phyloP scores from a whole-genome alignment of 2,797 vertebrate genomes.

The Gymnoscopelus braueri region DNA sequence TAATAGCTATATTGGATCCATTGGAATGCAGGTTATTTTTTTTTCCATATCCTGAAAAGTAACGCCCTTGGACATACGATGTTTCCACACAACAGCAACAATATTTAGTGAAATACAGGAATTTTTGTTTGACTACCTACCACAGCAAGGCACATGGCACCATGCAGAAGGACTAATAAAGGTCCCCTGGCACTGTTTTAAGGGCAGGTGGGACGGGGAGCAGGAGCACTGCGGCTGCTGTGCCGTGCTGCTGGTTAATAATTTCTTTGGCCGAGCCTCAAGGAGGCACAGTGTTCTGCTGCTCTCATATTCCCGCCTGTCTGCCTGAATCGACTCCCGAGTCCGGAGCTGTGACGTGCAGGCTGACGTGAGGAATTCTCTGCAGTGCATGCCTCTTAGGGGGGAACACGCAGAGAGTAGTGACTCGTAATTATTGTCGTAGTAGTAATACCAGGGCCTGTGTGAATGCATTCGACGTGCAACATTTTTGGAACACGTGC shows the following conservation, averaged over 20 bases:
- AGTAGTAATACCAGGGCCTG: too few species aligned
- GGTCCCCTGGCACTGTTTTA: conserved; percentile 14
- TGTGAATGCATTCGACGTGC: too few species aligned
- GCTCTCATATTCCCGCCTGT: conserved; percentile 41
- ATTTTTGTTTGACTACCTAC: conserved; percentile 38
- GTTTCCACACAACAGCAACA: too few species aligned
- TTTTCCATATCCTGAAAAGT: too few species aligned
- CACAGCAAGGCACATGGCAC: conserved; percentile 24
- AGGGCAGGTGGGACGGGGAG: conserved; percentile 49
- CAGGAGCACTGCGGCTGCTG: conserved; percentile 20
- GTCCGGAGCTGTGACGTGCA: conserved; percentile 28
- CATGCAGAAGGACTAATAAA: not conserved
- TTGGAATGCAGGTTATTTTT: too few species aligned
- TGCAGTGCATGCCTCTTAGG: not conserved
- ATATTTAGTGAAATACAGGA: conserved; percentile 38
- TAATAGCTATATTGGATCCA: too few species aligned
- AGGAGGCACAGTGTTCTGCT: conserved; percentile 38
- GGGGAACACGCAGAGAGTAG: too few species aligned
- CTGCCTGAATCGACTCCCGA: conserved; percentile 19
- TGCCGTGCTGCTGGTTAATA: conserved; percentile 22
- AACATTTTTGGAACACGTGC: too few species aligned
- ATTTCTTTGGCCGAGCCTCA: conserved; percentile 50
- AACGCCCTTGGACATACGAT: too few species aligned
- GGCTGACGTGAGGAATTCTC: conserved; percentile 21
- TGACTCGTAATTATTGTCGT: too few species aligned